Evolutionary conservation across 2,113 vertebrate species (phyloP).

Genomic region (Aegithalos caudatus): DNA sequence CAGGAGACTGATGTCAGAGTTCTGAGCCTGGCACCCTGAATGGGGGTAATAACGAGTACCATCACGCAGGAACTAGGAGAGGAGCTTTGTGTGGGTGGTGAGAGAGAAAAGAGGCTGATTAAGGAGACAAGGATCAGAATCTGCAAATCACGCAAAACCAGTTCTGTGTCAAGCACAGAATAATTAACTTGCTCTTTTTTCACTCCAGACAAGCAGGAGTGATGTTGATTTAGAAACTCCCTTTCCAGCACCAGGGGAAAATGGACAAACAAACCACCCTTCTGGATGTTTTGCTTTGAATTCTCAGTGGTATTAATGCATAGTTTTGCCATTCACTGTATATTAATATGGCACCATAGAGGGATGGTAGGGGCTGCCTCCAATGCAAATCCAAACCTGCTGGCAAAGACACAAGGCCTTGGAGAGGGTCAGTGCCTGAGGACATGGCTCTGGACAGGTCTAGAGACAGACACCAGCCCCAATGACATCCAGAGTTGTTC

Average conservation of each 20-base stretch:
- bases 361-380: background rate
- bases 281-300: background rate
- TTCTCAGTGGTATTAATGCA: background rate
- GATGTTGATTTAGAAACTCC: background rate
- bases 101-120: slow-evolving; percentile 28
- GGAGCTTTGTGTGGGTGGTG: slow-evolving; percentile 43
- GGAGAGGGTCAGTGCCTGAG: background rate
- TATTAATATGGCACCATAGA: background rate
- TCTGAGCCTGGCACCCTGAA: background rate
- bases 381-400: background rate
- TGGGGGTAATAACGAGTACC: background rate
- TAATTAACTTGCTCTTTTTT: slow-evolving; percentile 28
- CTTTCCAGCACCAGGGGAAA: background rate
- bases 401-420: background rate
- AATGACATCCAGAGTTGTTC: accelerated
- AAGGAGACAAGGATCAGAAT: slow-evolving; percentile 56
- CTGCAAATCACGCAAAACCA: slow-evolving; percentile 47
- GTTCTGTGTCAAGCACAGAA: slow-evolving; percentile 37
- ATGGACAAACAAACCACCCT: background rate
- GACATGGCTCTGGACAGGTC: background rate
- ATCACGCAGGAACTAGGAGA: background rate
- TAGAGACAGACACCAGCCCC: background rate
- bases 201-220: background rate
- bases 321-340: background rate
- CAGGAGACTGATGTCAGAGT: background rate